Evolutionary conservation across 2,113 vertebrate genomes (phyloP), one percentile per base, ranked within the genome.

Genomic region (Prolemur simus): DNA sequence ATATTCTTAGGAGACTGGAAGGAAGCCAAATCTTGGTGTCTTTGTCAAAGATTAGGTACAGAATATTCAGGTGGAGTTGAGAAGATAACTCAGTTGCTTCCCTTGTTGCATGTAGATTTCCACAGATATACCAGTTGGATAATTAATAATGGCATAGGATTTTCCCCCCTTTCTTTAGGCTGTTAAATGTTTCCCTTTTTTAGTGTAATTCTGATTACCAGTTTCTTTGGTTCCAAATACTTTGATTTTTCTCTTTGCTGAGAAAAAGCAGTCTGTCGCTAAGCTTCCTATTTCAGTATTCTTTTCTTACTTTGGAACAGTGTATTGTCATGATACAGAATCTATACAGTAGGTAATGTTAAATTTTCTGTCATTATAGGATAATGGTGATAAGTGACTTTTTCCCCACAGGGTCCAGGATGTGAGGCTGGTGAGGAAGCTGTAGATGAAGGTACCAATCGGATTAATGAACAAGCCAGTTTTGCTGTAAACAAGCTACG

Each of bases 401-500:
- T 96, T 68, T 73, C 1, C 93, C 92, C 11, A 54, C 94, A 99
- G 99, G 98, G 98, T 88, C 99, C 98, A 29, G 98, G 98, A 92
- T 98, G 99, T 18, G 99, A 99, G 73, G 89, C 97, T 27, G 98
- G 92, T 21, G 99, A 99, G 63, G 99, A 99, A 42, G 97, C 97
- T 68, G 80, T 99, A 56, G 99, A 99, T 37, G 99, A 99, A 94
- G 99, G 99, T 74, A 99, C 98, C 97, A 98, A 99, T 96, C 98
- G 98, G 93, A 99, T 99, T 96, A 99, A 99, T 21, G 99, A 99
- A 93, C 99, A 99, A 98, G 99, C 99, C 96, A 99, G 99, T 98
- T 99, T 99, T 11, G 99, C 99, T 81, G 99, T 99, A 42, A 99
- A 99, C 87, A 99, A 99, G 96, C 99, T 99, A 17, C 98, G 98